A percentile compares a stretch with the other conserved stretches of the same genome.
Conservation (phyloP, 2,888 invertebrate genomes). For the Phania funesta region DNA sequence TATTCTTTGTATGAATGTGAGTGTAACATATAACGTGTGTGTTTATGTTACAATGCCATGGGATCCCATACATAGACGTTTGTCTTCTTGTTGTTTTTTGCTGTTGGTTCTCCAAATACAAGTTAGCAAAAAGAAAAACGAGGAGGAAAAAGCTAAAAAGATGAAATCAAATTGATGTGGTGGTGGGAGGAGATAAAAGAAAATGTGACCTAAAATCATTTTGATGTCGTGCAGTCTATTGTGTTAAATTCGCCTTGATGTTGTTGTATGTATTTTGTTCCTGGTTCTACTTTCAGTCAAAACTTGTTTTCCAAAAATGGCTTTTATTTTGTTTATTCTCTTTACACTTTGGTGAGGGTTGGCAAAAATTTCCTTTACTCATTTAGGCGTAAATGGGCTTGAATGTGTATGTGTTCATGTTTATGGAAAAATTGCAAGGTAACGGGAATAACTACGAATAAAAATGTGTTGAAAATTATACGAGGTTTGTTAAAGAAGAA, state of each 20-base stretch:
- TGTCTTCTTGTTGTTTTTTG: conserved; percentile 4
- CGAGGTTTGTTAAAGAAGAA: background rate
- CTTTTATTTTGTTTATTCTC: conserved; percentile 42
- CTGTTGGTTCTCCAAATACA: conserved; percentile 51
- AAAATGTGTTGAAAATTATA: background rate
- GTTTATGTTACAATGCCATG: conserved; percentile 45
- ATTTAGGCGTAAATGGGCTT: conserved; percentile 7
- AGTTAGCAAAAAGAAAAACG: conserved; percentile 46
- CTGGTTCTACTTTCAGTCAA: conserved; percentile 28
- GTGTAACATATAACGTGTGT: conserved; percentile 13
- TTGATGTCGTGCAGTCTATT: conserved; percentile 66
- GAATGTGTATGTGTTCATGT: background rate
- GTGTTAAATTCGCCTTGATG: conserved; percentile 46
- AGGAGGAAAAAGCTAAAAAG: conserved; percentile 46
- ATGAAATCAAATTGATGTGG: conserved; percentile 39
- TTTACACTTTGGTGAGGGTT: conserved; percentile 58
- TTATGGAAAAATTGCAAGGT: conserved; percentile 46
- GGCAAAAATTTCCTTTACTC: conserved; percentile 53
- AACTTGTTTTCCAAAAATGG: conserved; percentile 59
- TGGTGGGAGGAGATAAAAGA: conserved; percentile 50
- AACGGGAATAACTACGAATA: conserved; percentile 1
- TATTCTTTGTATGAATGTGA: conserved; percentile 47
- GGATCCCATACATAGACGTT: conserved; percentile 59
- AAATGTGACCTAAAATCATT: conserved; percentile 66
- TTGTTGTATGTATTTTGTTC: conserved; percentile 19